Evolutionary conservation across 2,888 invertebrate genomes (phyloP), one percentile per base, ranked within the genome.

Genomic region (Oligia latruncula): DNA sequence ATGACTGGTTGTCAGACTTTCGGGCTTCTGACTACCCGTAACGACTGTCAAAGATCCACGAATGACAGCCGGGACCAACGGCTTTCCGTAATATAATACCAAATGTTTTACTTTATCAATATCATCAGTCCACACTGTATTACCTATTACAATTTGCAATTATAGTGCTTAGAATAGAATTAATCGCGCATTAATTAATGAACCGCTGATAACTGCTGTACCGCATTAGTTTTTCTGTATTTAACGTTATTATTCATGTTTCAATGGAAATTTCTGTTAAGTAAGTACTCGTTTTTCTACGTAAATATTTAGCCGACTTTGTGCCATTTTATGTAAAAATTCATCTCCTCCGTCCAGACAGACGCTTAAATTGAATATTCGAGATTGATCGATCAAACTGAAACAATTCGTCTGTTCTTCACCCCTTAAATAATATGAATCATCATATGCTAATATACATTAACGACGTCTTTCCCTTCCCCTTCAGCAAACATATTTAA

Each of bases 101-200:
- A 66, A 74, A 81, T 46, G 52, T 23, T 62, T 23, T 15, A 43
- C 49, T n/a, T 65, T 20, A 74, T 72, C 20, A 35, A 43, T n/a
- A 64, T 9, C 35, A 29, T 66, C n/a, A 76, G 52, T 3, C n/a
- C 29, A 55, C 35, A 9, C 20, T 62, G 15, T 52, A 49, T 60
- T 60, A 46, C n/a, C n/a, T 46, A 62, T 55, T 78, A 65, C 11
- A 65, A 55, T 80, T 77, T 58, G 58, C 68, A 40, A 67, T 72
- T 80, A 29, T 29, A 71, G 29, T 74, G n/a, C 55, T 87, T 49
- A 66, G 65, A 70, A 74, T 49, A 35, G 52, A 72, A 70, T 73
- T 78, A 70, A 86, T 77, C 64, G 80, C 46, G 43, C 35, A 80
- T 77, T 80, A 66, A 74, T 80, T 77, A 78, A 77, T 74, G 35